Percentiles rank a stretch among this genome's conserved stretches.
Evolutionary conservation across 2,797 vertebrate species (phyloP).

Genomic region (Adelosebastes latens): DNA sequence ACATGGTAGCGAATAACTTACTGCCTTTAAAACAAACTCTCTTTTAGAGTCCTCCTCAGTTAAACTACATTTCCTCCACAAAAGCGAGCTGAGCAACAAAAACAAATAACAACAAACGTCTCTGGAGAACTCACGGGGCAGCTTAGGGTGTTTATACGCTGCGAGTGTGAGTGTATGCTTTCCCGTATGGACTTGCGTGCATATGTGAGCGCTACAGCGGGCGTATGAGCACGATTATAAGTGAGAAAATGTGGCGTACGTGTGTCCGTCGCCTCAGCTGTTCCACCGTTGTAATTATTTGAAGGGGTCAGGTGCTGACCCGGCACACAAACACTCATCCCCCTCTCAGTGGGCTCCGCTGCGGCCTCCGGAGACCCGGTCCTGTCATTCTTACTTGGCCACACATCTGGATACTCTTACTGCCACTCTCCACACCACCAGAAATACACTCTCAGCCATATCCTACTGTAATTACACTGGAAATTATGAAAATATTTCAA

Average conservation of each 20-base stretch:
- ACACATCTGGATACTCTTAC: slow-evolving; percentile 73
- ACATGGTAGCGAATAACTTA: slow-evolving; percentile 1
- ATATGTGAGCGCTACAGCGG: background rate
- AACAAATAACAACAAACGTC: slow-evolving; percentile 43
- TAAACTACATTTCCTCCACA: slow-evolving; percentile 26
- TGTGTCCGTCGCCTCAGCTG: slow-evolving; percentile 63
- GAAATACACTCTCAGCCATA: slow-evolving; percentile 5
- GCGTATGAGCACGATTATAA: background rate
- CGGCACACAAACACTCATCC: slow-evolving; percentile 69
- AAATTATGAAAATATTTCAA: slow-evolving; percentile 39
- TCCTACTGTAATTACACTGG: slow-evolving; percentile 28
- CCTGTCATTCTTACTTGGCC: slow-evolving; percentile 44
- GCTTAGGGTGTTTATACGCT: slow-evolving; percentile 20
- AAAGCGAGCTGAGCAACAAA: slow-evolving; percentile 44
- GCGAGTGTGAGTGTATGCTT: background rate
- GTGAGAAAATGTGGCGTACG: slow-evolving; percentile 48
- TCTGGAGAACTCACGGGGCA: background rate
- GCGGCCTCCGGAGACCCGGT: slow-evolving; percentile 29
- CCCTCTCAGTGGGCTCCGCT: slow-evolving; percentile 37
- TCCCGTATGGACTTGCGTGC: slow-evolving; percentile 7
- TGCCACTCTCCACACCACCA: background rate
- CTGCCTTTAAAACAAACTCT: background rate
- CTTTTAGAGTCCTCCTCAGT: background rate
- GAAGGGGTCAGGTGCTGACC: slow-evolving; percentile 71
- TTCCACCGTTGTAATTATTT: slow-evolving; percentile 68